These are phyloP conservation scores for Bhutanitis thaidina DNA, from an alignment of 2,888 invertebrate species.

Conservation along the genomic window DNA sequence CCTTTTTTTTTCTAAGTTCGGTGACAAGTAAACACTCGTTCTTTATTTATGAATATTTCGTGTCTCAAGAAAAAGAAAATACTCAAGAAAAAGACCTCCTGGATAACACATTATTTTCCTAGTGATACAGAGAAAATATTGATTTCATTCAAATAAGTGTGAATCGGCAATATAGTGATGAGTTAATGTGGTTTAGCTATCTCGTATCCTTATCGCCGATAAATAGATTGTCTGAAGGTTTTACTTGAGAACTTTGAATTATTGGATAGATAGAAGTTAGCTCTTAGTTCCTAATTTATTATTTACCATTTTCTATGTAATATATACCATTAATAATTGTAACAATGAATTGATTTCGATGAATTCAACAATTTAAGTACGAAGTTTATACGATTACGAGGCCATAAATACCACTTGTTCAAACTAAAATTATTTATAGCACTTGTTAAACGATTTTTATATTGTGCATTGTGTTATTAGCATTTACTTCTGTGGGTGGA, in stretches of 20 bases:
- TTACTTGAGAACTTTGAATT: too few species aligned
- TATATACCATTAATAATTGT: too few species aligned
- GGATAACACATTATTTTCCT: slow-evolving; percentile 4
- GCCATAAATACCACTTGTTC: too few species aligned
- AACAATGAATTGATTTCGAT: too few species aligned
- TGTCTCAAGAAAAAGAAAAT: slow-evolving; percentile 5
- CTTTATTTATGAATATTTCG: slow-evolving; percentile 19
- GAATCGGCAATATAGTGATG: slow-evolving; percentile 7
- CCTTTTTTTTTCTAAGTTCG: slow-evolving; percentile 24
- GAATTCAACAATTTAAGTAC: too few species aligned
- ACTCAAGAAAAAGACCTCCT: slow-evolving; percentile 8
- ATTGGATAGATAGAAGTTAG: too few species aligned
- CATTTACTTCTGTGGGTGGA: slow-evolving; percentile 6
- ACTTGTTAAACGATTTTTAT: too few species aligned
- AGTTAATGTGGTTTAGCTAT: slow-evolving; percentile 10
- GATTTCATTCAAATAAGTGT: slow-evolving; percentile 17
- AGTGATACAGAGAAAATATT: slow-evolving; percentile 7
- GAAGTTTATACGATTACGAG: too few species aligned
- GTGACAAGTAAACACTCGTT: slow-evolving; percentile 20
- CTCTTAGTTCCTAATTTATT: too few species aligned
- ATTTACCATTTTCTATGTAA: too few species aligned
- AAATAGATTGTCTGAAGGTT: too few species aligned
- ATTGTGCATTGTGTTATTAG: neutral
- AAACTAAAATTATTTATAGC: too few species aligned
- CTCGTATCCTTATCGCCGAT: neutral